Evolutionary conservation across 2,797 vertebrate species (phyloP), one percentile per base, ranked within the genome.

Genomic region (Intellagama lesueurii): DNA sequence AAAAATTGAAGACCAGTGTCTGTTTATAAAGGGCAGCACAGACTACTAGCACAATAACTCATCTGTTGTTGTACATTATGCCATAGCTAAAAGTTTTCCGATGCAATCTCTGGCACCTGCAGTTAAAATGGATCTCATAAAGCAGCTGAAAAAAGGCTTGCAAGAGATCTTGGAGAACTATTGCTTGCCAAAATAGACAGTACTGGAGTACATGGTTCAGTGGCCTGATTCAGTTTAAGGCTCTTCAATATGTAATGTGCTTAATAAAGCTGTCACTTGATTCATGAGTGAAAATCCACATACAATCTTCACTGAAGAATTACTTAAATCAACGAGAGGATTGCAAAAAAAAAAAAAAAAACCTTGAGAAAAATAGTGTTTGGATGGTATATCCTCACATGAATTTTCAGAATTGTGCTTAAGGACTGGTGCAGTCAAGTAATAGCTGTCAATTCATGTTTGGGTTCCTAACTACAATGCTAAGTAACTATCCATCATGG

Each of bases 201-300:
- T 56, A 73, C 9, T 47, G 40, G 68, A 12, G 44, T 49, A 44
- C 47, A 76, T 86, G 78, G 52, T 66, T 78, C 77, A 81, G 56
- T 81, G 69, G 52, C 64, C 78, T 81, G 78, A 76, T 52, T 85
- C 83, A 26, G 75, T 89, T 89, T 86, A 69, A 86, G 70, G 85
- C 84, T 90, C 26, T 70, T 79, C 82, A 82, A 40, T 90, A 86
- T 90, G 89, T 86, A 87, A 82, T 70, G n/a, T 40, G 79, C 64
- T 88, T 88, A 88, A 78, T 91, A 88, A 88, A 88, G 66, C 49
- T 88, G 78, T 81, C 69, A 83, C 64, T 90, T 60, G 64, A 77
- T 52, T 47, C 81, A 19, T 85, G 49, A 40, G 24, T 16, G 19
- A 68, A 69, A 82, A 90, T 69, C 70, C 44, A 81, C 49, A 75